Evolutionary conservation across 2,888 invertebrate genomes (phyloP).

Genomic region (Apotomis betuletana): DNA sequence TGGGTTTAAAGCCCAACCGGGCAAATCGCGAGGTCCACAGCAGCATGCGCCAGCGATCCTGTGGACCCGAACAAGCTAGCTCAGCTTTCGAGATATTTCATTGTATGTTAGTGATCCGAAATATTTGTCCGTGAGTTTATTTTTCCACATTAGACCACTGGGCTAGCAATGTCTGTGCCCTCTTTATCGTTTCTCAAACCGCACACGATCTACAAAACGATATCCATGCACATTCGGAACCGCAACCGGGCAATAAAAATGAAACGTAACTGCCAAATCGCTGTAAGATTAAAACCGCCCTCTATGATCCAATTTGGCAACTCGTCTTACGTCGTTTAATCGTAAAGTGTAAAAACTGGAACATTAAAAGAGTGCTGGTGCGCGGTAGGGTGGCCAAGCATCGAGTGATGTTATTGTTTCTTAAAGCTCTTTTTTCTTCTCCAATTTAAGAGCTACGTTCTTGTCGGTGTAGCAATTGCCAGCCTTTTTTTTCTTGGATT

Average conservation of each 20-base stretch:
- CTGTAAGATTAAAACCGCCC: slow-evolving; percentile 47
- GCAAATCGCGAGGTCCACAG: no score
- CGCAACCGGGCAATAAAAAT: slow-evolving; percentile 45
- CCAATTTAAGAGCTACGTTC: no score
- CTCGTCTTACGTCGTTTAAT: slow-evolving; percentile 49
- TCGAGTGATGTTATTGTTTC: background rate
- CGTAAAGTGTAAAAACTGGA: slow-evolving; percentile 49
- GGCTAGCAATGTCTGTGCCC: background rate
- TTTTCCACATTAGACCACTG: no score
- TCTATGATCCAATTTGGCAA: slow-evolving; percentile 56
- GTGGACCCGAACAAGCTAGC: no score
- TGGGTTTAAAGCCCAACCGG: no score
- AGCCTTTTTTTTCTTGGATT: no score
- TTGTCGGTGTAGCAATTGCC: no score
- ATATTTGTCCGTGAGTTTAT: no score
- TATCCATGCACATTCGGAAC: slow-evolving; percentile 20
- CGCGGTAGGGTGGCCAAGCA: slow-evolving; percentile 35
- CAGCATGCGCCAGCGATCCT: no score
- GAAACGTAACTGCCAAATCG: slow-evolving; percentile 47
- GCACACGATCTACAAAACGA: slow-evolving; percentile 5
- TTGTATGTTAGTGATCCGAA: no score
- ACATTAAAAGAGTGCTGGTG: slow-evolving; percentile 48
- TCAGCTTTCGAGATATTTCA: no score
- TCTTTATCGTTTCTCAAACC: background rate
- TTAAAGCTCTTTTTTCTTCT: background rate